Evolutionary conservation across 2,797 vertebrate genomes (phyloP).

Genomic region (Chelidonichthys spinosus): DNA sequence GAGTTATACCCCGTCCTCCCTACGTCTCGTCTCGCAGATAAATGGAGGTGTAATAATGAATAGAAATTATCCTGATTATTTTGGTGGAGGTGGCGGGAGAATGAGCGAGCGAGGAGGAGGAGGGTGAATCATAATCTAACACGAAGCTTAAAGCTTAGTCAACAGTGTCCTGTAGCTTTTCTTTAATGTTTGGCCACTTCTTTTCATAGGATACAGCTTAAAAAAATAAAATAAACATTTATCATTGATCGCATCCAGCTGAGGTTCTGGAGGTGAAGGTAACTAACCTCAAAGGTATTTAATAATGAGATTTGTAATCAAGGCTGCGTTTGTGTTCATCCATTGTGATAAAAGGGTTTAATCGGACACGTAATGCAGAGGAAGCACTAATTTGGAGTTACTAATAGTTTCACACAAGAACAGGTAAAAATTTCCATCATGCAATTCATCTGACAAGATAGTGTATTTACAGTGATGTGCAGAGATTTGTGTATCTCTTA

Average conservation of each 20-base stretch:
- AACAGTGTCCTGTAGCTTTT: slow-evolving; percentile 48
- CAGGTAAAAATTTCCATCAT: background rate
- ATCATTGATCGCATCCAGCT: background rate
- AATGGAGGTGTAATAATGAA: slow-evolving; percentile 84
- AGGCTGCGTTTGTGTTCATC: background rate
- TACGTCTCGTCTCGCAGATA: slow-evolving; percentile 78
- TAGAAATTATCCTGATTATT: slow-evolving; percentile 84
- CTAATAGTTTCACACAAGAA: background rate
- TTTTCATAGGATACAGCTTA: background rate
- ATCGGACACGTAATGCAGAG: background rate
- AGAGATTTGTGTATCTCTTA: background rate
- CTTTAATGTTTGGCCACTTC: slow-evolving; percentile 5
- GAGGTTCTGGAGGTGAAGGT: background rate
- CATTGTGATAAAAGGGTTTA: background rate
- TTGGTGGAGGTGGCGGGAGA: slow-evolving; percentile 65
- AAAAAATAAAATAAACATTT: background rate
- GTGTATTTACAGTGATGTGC: background rate
- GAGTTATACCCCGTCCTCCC: slow-evolving; percentile 85
- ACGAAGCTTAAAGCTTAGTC: slow-evolving; percentile 62
- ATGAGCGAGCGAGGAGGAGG: slow-evolving; percentile 14
- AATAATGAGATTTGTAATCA: background rate
- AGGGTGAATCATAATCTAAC: slow-evolving; percentile 64
- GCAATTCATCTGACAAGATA: slow-evolving; percentile 1
- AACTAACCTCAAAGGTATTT: background rate
- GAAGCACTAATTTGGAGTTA: background rate